Conservation (phyloP, 2,888 invertebrate species). For the Drosophila flavopinicola region DNA sequence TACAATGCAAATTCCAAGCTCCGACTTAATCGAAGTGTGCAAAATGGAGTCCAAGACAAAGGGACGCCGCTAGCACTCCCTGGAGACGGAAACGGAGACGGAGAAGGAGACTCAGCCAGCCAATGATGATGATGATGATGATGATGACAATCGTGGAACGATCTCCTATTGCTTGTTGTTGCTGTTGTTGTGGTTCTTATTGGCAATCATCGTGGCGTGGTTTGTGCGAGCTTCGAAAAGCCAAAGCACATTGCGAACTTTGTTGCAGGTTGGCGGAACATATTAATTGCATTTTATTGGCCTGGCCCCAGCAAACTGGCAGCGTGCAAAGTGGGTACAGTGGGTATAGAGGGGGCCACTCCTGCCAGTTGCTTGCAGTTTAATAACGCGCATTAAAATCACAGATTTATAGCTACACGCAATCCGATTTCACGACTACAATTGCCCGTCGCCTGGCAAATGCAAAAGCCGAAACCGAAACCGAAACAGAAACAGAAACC, state of each 20-base stretch:
- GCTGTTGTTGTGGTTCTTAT: slow-evolving; percentile 4
- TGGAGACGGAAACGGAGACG: slow-evolving; percentile 8
- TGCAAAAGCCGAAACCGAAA: slow-evolving; percentile 17
- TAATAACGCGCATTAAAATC: slow-evolving; percentile 78
- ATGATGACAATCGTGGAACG: slow-evolving; percentile 29
- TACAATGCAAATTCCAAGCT: slow-evolving; percentile 70
- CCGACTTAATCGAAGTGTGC: slow-evolving; percentile 63
- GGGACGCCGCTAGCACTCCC: slow-evolving; percentile 41
- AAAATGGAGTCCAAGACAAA: slow-evolving; percentile 57
- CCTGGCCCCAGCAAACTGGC: slow-evolving; percentile 35
- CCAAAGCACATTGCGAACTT: slow-evolving; percentile 51
- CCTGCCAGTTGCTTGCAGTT: slow-evolving; percentile 63
- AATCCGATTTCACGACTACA: slow-evolving; percentile 74
- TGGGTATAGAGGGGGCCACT: background rate
- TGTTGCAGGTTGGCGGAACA: slow-evolving; percentile 76
- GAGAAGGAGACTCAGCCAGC: too few relatives aligned
- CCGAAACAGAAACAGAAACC: slow-evolving; percentile 34
- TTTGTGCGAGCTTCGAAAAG: slow-evolving; percentile 65
- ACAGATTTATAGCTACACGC: slow-evolving; percentile 75
- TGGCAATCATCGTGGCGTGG: slow-evolving; percentile 47
- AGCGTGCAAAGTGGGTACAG: background rate
- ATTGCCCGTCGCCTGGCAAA: slow-evolving; percentile 47
- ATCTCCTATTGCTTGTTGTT: background rate
- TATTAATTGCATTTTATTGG: slow-evolving; percentile 81
- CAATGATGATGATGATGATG: slow-evolving; percentile 1